A percentile compares a stretch with the other conserved stretches of the same genome.
These are phyloP conservation scores for Apis cerana DNA, from an alignment of 1,140 invertebrate species.

Conservation along the genomic window DNA sequence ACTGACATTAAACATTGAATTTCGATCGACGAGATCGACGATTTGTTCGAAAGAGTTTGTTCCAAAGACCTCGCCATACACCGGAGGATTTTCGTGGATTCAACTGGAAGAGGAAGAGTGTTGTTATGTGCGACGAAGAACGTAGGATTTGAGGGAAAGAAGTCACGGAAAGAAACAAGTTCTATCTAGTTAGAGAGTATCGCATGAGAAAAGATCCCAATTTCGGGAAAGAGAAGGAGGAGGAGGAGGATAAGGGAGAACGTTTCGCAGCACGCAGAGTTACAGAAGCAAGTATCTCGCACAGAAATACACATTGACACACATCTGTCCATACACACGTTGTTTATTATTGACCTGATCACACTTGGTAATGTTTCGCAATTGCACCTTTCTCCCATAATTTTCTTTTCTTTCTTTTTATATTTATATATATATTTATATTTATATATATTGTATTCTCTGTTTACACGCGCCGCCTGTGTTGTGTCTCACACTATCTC, in stretches of 20 bases:
- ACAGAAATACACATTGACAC: slow-evolving; percentile 13
- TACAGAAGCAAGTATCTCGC: slow-evolving; percentile 31
- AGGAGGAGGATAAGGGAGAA: background rate
- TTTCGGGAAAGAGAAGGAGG: background rate
- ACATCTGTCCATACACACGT: background rate
- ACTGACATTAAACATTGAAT: no score
- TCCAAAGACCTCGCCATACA: background rate
- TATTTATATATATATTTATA: background rate
- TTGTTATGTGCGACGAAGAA: slow-evolving; percentile 17
- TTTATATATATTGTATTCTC: background rate
- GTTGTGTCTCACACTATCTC: slow-evolving; percentile 23
- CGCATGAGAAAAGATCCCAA: slow-evolving; percentile 16
- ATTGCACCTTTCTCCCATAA: slow-evolving; percentile 24
- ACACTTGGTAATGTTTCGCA: slow-evolving; percentile 4
- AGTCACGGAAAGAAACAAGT: background rate
- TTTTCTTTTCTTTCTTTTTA: background rate
- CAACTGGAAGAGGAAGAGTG: background rate
- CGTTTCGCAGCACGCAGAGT: slow-evolving; percentile 29
- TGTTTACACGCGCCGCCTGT: slow-evolving; percentile 34
- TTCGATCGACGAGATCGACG: no score
- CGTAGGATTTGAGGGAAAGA: background rate
- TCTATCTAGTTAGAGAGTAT: slow-evolving; percentile 4
- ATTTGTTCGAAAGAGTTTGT: background rate
- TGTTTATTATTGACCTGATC: background rate
- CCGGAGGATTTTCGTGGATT: background rate